Evolutionary conservation across 2,888 invertebrate genomes (phyloP), one percentile per base, ranked within the genome.

Genomic region (Noctua fimbriata): DNA sequence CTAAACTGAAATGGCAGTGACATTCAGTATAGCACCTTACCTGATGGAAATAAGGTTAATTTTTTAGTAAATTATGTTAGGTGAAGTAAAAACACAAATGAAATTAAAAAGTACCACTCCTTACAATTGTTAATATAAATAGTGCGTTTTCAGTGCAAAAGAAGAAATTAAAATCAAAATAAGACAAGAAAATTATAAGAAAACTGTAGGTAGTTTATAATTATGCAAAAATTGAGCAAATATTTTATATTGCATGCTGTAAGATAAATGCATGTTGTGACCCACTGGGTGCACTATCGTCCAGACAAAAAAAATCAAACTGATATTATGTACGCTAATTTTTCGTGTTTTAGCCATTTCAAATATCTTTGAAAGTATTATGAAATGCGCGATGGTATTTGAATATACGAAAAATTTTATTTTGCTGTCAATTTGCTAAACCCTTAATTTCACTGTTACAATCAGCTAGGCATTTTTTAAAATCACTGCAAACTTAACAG

Each of bases 21-120:
- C 12, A 18, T 69, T 75, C 28, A 16, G 80, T 66, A 79, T 73
- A 76, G 12, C 67, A 86, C 58, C 69, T 76, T 83, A 72, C 0
- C 0, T 1, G 1, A 1, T 0, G 10, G 18, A 0, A 0, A 5
- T 78, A 83, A 74, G 49, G 41, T 63, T 36, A 2, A 0, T 69
- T 80, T 69, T 80, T 80, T 41, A 1, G 16, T 63, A 12, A 55
- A 41, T 14, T 44, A 67, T 44, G 44, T 18, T 1, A 4, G n/a
- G 1, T n/a, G 16, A n/a, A 41, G 16, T 9, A 60, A 14, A 3
- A 9, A 24, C 14, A 73, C 18, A 44, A 6, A 18, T 1, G 0
- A 44, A 9, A 12, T 12, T 21, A 2, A 69, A 44, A 72, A 77
- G 74, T 24, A 6, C 58, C 10, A 74, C 18, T 71, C 16, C 0